These are phyloP conservation scores for Branchipolynoe longqiensis DNA, from an alignment of 2,888 invertebrate species.

Conservation along the genomic window DNA sequence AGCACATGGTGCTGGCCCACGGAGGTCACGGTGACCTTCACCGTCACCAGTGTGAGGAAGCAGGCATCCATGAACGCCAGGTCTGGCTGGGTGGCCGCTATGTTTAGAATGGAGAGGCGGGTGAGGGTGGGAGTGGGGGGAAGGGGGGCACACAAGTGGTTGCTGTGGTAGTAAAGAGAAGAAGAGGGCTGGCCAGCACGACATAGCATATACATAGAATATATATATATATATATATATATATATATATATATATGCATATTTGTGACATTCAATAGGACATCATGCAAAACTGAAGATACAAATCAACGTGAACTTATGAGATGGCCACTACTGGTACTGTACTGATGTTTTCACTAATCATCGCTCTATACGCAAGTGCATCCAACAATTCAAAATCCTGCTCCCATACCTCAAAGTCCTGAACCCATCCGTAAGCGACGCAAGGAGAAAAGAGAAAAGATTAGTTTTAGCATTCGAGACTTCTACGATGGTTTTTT, in stretches of 20 bases:
- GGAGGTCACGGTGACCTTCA: no score
- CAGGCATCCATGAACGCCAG: constrained; percentile 4
- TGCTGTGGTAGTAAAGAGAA: constrained; percentile 22
- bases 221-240: constrained; percentile 43
- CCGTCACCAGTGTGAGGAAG: no score
- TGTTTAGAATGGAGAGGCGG: no score
- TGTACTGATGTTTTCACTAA: constrained; percentile 46
- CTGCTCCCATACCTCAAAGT: constrained; percentile 89
- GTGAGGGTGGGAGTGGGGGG: no score
- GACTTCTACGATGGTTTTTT: constrained; percentile 45
- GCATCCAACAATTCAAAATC: constrained; percentile 52
- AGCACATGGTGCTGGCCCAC: no score
- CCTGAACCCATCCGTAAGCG: constrained; percentile 83
- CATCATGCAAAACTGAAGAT: constrained; percentile 48
- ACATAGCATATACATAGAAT: constrained; percentile 52
- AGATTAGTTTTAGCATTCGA: constrained; percentile 56
- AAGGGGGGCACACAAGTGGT: constrained; percentile 42
- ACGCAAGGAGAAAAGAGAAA: constrained; percentile 59
- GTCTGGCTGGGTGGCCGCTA: neutral
- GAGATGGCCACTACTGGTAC: constrained; percentile 68
- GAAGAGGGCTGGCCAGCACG: neutral
- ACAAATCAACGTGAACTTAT: constrained; percentile 66
- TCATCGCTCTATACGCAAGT: constrained; percentile 51
- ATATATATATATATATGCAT: constrained; percentile 39
- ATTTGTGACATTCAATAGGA: constrained; percentile 50